Evolutionary conservation across 2,113 vertebrate species (phyloP), one percentile per base, ranked within the genome.

Genomic region (Axis porcinus): DNA sequence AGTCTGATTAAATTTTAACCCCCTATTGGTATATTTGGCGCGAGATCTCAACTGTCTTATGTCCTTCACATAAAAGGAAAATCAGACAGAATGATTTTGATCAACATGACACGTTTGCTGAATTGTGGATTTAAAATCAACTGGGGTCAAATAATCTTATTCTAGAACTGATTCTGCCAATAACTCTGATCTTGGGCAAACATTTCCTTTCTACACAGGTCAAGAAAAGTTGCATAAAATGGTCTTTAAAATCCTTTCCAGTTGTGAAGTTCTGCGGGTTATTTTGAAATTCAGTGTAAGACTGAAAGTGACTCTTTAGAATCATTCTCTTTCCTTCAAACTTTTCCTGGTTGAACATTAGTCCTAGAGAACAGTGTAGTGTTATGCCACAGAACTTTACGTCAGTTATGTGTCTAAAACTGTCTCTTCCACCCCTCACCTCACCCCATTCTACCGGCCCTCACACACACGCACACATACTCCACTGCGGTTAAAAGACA

Each of bases 61-160:
- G 94, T 97, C 45, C 52, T 23, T 67, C 62, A 79, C 64, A 70
- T 76, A 86, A 92, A 78, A 86, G 25, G 40, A 88, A 96, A 87
- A 58, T 88, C 6, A 54, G 40, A 52, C 55, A 79, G 9, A 94
- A 67, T 60, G n/a, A 30, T 54, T 91, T 85, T 79, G 16, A 95
- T 27, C 9, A 9, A 81, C 5, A 9, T 81, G 43, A 47, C 60
- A 86, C 16, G 15, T 27, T 91, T 57, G 43, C 60, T 88, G 45
- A 96, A 76, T 86, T 15, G 5, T 60, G 43, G 47, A 3, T 74
- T 21, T 23, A 45, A 82, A 47, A 40, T 87, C 55, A 28, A 47
- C 52, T 40, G 2, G 14, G 82, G 12, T 91, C 17, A 60, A n/a
- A 64, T 64, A 2, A 74, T 79, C 50, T 79, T 94, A 92, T 7